These are phyloP conservation scores for Lepus timidus DNA, from an alignment of 2,113 vertebrate species.

Conservation along the genomic window DNA sequence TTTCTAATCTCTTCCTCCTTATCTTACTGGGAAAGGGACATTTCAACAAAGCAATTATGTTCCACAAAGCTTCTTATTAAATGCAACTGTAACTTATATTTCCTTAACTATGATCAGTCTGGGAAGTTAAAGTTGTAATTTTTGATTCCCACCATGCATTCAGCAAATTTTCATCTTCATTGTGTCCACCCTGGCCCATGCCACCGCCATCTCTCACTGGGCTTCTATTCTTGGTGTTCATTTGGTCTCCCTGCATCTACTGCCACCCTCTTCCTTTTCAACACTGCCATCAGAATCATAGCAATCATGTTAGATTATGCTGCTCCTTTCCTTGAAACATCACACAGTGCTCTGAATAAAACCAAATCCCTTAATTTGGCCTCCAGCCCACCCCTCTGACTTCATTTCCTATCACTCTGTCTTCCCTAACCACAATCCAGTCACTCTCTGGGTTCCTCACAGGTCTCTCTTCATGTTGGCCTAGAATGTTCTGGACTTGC, in stretches of 20 bases:
- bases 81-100: constrained; percentile 63
- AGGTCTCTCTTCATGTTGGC: background rate
- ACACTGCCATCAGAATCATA: background rate
- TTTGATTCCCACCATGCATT: constrained; percentile 56
- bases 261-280: background rate
- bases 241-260: background rate
- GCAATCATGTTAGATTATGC: background rate
- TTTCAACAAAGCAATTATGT: constrained; percentile 76
- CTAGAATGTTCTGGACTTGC: background rate
- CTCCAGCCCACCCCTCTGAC: background rate
- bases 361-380: background rate
- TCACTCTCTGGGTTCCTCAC: background rate
- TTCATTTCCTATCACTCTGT: background rate
- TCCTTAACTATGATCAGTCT: constrained; percentile 61
- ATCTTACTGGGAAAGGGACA: constrained; percentile 56
- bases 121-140: constrained; percentile 76
- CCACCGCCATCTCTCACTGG: background rate
- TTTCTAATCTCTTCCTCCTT: constrained; percentile 63
- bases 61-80: constrained; percentile 72
- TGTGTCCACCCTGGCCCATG: background rate
- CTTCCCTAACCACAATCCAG: background rate
- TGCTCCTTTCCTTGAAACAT: background rate
- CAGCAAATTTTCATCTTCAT: constrained; percentile 5
- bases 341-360: background rate
- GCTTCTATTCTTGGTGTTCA: background rate